A percentile compares a stretch with the other conserved stretches of the same genome.
These are phyloP conservation scores for Zingel zingel DNA, from an alignment of 2,113 vertebrate genomes.

Conservation along the genomic window DNA sequence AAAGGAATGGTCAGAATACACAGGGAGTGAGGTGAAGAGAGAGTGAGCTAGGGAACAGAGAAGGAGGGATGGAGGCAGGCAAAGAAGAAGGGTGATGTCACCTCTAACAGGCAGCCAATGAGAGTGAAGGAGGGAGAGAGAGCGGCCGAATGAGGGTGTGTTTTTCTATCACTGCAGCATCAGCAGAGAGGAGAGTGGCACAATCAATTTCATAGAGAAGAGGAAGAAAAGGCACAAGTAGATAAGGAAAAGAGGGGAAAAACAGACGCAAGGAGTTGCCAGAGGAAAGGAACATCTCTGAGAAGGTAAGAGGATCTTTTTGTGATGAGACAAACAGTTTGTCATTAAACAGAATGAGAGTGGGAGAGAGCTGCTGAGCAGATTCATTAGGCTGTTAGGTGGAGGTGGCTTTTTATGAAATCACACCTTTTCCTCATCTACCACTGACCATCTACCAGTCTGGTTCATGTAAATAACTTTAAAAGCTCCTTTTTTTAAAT, in stretches of 20 bases:
- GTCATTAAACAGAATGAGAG: conserved; percentile 35
- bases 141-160: conserved; percentile 82
- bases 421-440: conserved; percentile 61
- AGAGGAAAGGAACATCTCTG: conserved; percentile 53
- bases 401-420: conserved; percentile 56
- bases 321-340: conserved; percentile 26
- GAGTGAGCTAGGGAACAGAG: conserved; percentile 59
- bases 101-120: conserved; percentile 82
- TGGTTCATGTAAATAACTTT: conserved; percentile 27
- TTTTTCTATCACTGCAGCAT: conserved; percentile 88
- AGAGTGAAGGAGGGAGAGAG: conserved; percentile 76
- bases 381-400: conserved; percentile 69
- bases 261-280: conserved; percentile 51
- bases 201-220: conserved; percentile 80
- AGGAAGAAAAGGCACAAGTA: conserved; percentile 72
- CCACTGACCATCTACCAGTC: neutral
- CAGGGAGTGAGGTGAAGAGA: conserved; percentile 65
- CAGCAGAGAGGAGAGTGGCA: conserved; percentile 81
- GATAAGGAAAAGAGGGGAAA: conserved; percentile 46
- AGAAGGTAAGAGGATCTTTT: conserved; percentile 75
- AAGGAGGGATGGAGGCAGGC: conserved; percentile 66
- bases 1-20: conserved; percentile 78
- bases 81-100: conserved; percentile 83
- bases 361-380: conserved; percentile 9
- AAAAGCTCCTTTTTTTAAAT: neutral